Percentiles rank a stretch among this genome's conserved stretches.
phyloP scores from a whole-genome alignment of 1,140 invertebrate genomes.

The fruit fly (Drosophila melanogaster) region Release_6_plus_ISO1_MT NT_033779.5:10921501-10922000 shows the following conservation, averaged over 20 bases:
- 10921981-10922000: conserved; percentile 79
- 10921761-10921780: conserved; percentile 63
- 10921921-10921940: conserved; percentile 22
- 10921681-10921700: no score
- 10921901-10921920: conserved; percentile 3
- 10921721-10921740: neutral
- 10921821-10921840: conserved; percentile 40
- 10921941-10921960: conserved; percentile 51
- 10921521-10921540: no score
- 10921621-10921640: neutral
- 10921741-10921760: conserved; percentile 49
- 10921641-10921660: neutral
- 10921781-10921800: conserved; percentile 72
- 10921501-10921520: no score
- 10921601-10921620: neutral
- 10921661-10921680: no score
- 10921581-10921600: no score
- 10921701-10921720: neutral
- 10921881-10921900: neutral
- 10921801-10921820: conserved; percentile 72
- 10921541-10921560: neutral
- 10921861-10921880: conserved; percentile 18
- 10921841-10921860: conserved; percentile 16
- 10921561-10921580: no score
- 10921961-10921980: conserved; percentile 62